Conservation (phyloP, 2,888 invertebrate genomes). For the Platerodrilus igneus region DNA sequence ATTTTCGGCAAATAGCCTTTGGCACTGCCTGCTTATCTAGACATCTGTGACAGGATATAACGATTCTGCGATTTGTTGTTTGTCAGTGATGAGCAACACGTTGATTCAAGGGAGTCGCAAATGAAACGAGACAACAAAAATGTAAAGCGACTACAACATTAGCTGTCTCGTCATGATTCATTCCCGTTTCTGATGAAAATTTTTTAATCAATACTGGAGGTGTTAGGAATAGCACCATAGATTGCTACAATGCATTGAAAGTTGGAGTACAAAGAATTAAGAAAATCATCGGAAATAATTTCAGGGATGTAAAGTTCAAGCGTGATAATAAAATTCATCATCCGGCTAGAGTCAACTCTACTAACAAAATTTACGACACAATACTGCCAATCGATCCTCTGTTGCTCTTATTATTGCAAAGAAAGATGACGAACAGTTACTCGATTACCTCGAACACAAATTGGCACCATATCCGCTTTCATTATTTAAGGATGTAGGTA, state of each 20-base stretch:
- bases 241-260: no score
- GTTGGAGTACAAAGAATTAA: no score
- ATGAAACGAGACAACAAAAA: background rate
- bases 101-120: conserved; percentile 3
- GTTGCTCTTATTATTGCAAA: background rate
- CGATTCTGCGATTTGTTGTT: background rate
- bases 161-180: background rate
- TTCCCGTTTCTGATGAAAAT: background rate
- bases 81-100: conserved; percentile 1
- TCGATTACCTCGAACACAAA: background rate
- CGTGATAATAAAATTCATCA: no score
- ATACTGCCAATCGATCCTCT: conserved; percentile 1
- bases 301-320: no score
- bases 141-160: background rate
- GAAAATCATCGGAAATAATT: no score
- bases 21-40: background rate
- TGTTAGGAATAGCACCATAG: conserved; percentile 4
- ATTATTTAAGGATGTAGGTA: background rate
- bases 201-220: conserved; percentile 2
- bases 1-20: conserved; percentile 4
- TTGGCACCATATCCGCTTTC: background rate
- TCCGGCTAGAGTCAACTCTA: conserved; percentile 1
- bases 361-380: background rate
- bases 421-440: conserved; percentile 1
- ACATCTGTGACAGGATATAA: conserved; percentile 1